phyloP scores from a whole-genome alignment of 2,113 vertebrate genomes.

The Vidua chalybeata region DNA sequence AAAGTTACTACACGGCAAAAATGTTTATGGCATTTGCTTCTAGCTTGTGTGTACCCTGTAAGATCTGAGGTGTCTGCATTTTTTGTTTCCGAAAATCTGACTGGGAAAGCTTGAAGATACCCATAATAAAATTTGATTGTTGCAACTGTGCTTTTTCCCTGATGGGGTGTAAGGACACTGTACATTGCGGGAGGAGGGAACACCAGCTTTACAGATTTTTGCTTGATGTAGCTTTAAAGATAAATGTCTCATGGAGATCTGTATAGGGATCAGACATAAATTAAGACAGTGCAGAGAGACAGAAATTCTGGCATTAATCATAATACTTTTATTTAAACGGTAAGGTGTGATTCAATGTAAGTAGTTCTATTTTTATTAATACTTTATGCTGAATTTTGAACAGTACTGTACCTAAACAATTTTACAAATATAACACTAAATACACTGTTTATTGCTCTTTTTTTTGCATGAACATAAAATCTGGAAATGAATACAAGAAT shows the following conservation, averaged over 20 bases:
- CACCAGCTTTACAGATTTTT: neutral
- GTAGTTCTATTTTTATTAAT: slow-evolving; percentile 5
- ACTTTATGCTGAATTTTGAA: slow-evolving; percentile 10
- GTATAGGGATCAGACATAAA: neutral
- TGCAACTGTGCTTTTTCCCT: neutral
- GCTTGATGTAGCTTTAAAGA: neutral
- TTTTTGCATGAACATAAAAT: neutral
- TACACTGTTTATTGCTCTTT: slow-evolving; percentile 30
- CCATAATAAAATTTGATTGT: neutral
- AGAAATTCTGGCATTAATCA: neutral
- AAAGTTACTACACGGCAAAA: neutral
- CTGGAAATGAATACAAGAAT: neutral
- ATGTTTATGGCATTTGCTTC: neutral
- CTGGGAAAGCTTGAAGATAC: neutral
- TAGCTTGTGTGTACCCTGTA: neutral
- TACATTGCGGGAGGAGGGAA: accelerated
- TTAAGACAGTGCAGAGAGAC: neutral
- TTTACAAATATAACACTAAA: slow-evolving; percentile 3
- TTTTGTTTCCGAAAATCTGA: neutral
- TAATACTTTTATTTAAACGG: slow-evolving; percentile 31
- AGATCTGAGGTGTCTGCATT: neutral
- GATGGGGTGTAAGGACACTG: neutral
- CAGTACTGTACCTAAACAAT: neutral
- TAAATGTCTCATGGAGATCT: neutral
- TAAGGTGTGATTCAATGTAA: neutral